Percentiles rank a stretch among this genome's conserved stretches.
Evolutionary conservation across 2,888 invertebrate genomes (phyloP).

Genomic region (Zygothrica quintamaculata): DNA sequence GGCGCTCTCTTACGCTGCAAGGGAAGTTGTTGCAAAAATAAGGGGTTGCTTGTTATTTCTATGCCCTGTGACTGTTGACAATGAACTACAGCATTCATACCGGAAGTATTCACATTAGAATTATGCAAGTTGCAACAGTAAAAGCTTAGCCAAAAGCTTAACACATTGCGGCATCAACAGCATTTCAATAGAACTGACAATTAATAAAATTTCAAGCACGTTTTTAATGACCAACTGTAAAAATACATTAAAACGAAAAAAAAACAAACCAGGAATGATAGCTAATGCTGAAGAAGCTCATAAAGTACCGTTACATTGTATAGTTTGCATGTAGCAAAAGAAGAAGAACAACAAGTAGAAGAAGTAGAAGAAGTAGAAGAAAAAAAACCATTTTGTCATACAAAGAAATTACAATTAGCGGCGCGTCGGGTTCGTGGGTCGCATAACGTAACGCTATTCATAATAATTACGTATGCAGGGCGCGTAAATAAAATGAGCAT

Average conservation of each 20-base stretch:
- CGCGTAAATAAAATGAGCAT: constrained; percentile 69
- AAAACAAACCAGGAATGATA: constrained; percentile 12
- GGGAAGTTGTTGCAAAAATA: constrained; percentile 27
- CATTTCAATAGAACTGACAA: constrained; percentile 3
- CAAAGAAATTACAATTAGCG: constrained; percentile 56
- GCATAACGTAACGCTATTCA: constrained; percentile 50
- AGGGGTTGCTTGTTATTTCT: constrained; percentile 30
- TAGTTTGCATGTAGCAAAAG: no score
- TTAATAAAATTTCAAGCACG: constrained; percentile 55
- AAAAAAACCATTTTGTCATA: constrained; percentile 71
- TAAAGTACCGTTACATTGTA: constrained; percentile 47
- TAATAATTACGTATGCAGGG: constrained; percentile 70
- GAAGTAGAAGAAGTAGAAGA: no score
- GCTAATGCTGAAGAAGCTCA: constrained; percentile 10
- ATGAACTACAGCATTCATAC: constrained; percentile 64
- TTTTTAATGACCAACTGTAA: constrained; percentile 57
- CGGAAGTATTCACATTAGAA: constrained; percentile 60
- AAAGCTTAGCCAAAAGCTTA: constrained; percentile 47
- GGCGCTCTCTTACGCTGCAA: constrained; percentile 15
- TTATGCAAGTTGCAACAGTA: constrained; percentile 59
- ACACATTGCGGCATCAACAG: background rate
- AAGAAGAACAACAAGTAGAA: no score
- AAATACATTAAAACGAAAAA: constrained; percentile 14
- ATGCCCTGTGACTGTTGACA: constrained; percentile 64
- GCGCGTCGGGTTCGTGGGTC: constrained; percentile 35